A percentile compares a stretch with the other conserved stretches of the same genome.
phyloP scores from a whole-genome alignment of 2,888 invertebrate species.

The Polyommatus icarus region DNA sequence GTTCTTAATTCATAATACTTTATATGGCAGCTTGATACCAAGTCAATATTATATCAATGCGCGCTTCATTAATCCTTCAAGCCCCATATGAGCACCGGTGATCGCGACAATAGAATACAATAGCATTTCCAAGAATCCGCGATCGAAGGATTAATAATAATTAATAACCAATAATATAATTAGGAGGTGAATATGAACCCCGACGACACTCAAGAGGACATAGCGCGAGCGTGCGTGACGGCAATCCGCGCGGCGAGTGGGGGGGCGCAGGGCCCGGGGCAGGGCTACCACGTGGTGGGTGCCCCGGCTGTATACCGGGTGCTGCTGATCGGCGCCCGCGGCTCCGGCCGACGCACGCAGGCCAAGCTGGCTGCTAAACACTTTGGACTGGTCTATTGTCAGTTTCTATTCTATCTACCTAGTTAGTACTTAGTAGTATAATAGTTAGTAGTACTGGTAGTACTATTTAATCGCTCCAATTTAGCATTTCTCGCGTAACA shows the following conservation, averaged over 20 bases:
- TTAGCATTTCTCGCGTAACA: no score
- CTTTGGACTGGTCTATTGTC: constrained; percentile 74
- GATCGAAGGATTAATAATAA: no score
- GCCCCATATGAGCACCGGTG: no score
- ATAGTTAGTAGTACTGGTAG: no score
- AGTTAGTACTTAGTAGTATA: no score
- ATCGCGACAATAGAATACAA: no score
- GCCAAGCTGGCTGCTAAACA: constrained; percentile 72
- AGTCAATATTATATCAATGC: no score
- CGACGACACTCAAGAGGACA: constrained; percentile 49
- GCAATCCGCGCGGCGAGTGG: constrained; percentile 59
- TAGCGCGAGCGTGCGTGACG: constrained; percentile 60
- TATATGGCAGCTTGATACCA: no score
- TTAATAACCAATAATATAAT: background rate
- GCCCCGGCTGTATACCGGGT: constrained; percentile 81
- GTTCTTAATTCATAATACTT: no score
- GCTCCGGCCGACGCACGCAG: constrained; percentile 80
- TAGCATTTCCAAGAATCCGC: no score
- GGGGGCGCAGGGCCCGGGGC: constrained; percentile 59
- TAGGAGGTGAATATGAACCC: constrained; percentile 60
- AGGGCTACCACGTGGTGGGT: constrained; percentile 58
- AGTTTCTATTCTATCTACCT: constrained; percentile 34
- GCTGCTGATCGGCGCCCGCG: constrained; percentile 80
- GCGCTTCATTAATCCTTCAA: no score
- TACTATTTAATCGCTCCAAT: no score